Base-by-base conservation (phyloP, 2,113 vertebrate species). In the Chinchilla lanigera region DNA sequence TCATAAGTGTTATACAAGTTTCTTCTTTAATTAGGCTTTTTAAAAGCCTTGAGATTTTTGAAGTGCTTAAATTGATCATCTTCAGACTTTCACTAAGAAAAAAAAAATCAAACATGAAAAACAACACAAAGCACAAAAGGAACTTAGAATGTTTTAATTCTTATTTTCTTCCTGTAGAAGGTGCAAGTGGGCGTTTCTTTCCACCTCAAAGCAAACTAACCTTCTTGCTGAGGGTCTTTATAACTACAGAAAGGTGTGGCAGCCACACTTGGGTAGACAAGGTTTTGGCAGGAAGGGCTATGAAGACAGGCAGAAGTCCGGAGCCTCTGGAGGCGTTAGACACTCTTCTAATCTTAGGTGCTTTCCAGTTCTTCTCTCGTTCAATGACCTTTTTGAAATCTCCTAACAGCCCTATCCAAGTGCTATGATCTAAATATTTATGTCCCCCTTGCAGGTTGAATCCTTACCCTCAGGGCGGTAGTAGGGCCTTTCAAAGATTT, bases 11-110 rank as follows among this genome's bases (percentile, higher is more conserved):
- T 94, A 69, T 82, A 75, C 2, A 85, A 26, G 20, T 89, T 93
- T 93, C 33, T 65, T 89, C 35, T 47, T 94, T 89, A 92, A 84
- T 82, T 67, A 86, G 92, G 24, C 0, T 3, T 90, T 94, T 80
- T 85, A 67, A 88, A 92, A 95, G 33, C 19, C 20, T 35, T 93
- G 63, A 93, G 4, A 81, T 58, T 96, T 96, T 89, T 96, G 73
- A 95, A 81, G n/a, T 85, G 22, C 71, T 95, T 88, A 73, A 90
- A 87, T 65, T 90, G 47, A 88, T 82, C 33, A 63, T 44, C 47
- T 93, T 94, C 47, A 93, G 84, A 90, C 9, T 80, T 85, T 73
- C 9, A 80, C 52, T 90, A 85, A 78, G 22, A 61, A 38, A 73
- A 84, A 69, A 1, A 86, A 35, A 93, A 84, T 58, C 28, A 61